Evolutionary conservation across 2,888 invertebrate species (phyloP).

Genomic region (Lasius platythorax): DNA sequence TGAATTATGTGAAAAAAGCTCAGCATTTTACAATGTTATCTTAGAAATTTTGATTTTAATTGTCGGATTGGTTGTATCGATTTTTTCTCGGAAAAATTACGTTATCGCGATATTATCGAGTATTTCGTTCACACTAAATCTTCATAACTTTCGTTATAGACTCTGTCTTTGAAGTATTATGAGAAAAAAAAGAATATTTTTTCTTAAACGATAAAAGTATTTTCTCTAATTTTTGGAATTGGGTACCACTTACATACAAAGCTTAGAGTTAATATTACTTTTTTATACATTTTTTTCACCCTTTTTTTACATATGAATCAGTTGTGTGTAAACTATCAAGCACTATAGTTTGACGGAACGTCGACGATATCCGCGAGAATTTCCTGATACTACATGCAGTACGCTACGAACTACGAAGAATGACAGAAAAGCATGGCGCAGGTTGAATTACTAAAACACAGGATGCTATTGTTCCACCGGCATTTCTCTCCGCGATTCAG

Average conservation of each 20-base stretch:
- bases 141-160: neutral
- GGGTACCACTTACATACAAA: neutral
- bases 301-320: neutral
- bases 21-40: neutral
- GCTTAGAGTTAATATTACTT: neutral
- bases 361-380: slow-evolving; percentile 21
- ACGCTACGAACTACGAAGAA: slow-evolving; percentile 26
- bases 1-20: neutral
- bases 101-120: neutral
- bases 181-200: neutral
- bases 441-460: slow-evolving; percentile 61
- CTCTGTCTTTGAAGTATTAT: neutral
- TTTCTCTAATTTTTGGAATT: neutral
- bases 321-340: neutral
- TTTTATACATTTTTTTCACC: neutral
- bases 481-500: slow-evolving; percentile 56
- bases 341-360: slow-evolving; percentile 8
- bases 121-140: neutral
- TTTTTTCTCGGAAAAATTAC: neutral
- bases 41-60: neutral
- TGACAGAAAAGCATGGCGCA: slow-evolving; percentile 56
- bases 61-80: neutral
- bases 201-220: neutral
- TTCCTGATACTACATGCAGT: slow-evolving; percentile 24
- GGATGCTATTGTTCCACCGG: slow-evolving; percentile 47